Evolutionary conservation across 2,113 vertebrate genomes (phyloP).

Genomic region (Dasypus novemcinctus): DNA sequence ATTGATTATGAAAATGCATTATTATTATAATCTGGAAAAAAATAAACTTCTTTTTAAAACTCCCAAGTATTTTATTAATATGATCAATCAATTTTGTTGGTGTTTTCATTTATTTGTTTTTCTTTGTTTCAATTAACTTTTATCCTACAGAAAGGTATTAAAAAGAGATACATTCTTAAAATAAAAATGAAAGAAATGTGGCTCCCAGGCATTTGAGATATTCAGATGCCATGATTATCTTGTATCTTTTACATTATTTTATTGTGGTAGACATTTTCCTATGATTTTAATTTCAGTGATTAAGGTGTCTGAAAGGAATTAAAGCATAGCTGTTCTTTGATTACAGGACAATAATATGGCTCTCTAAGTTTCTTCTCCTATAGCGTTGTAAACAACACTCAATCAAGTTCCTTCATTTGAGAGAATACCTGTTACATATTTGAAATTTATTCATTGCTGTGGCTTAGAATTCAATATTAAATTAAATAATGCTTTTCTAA

Average conservation of each 20-base stretch:
- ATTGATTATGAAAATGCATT: neutral
- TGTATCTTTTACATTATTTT: too few relatives aligned
- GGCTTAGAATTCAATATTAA: slow-evolving; percentile 34
- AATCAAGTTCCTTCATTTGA: neutral
- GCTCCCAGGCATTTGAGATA: too few relatives aligned
- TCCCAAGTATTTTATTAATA: too few relatives aligned
- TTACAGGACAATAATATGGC: neutral
- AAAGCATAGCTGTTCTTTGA: slow-evolving; percentile 3
- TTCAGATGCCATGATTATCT: too few relatives aligned
- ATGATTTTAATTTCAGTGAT: slow-evolving; percentile 41
- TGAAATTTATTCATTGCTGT: neutral
- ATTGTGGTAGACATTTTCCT: neutral
- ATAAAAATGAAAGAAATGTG: too few relatives aligned
- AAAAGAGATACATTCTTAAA: too few relatives aligned
- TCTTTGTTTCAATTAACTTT: too few relatives aligned
- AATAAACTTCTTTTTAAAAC: neutral
- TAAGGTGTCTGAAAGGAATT: neutral
- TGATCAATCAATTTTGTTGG: too few relatives aligned
- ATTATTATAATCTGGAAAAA: neutral
- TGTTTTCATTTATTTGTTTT: too few relatives aligned
- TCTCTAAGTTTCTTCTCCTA: neutral
- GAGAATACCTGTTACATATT: neutral
- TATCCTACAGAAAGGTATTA: too few relatives aligned
- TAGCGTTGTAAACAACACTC: slow-evolving; percentile 1
- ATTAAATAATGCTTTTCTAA: too few relatives aligned